Base-by-base conservation (phyloP, 2,113 vertebrate genomes). In the Romanogobio albipinnatus region DNA sequence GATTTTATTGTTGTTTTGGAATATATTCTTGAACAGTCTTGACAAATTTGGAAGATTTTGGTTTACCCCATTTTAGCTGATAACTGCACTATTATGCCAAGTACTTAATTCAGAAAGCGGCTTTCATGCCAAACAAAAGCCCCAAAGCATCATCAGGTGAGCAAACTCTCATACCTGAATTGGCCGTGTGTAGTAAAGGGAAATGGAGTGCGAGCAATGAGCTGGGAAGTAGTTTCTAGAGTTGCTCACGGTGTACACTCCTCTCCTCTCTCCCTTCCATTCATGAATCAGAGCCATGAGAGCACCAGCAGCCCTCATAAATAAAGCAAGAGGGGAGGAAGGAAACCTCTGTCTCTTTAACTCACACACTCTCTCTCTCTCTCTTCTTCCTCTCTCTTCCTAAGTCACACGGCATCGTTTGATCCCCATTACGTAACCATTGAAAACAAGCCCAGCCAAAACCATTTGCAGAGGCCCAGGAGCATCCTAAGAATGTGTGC, bases 271-370 rank as follows among this genome's bases (percentile, higher is more conserved):
- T 93, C 91, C 90, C 76, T 90, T 93, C 91, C 92, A 94, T 95
- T 94, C 92, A 95, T 94, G 93, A 94, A 94, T 94, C 92, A 93
- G 91, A 88, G 89, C 91, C 90, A 86, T 89, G 89, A 92, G 89
- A 92, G 92, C 92, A 92, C 90, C 92, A 90, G 86, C 89, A 90
- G 90, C 90, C 85, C 90, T 94, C 90, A 94, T 95, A 93, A 94
- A 95, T 95, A 94, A 95, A 88, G 90, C 92, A 94, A 86, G 86
- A 92, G 85, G 89, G 89, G 90, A 86, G 71, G n/a, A 59, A 71
- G 66, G 66, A 71, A 82, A 43, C 80, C 80, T 61, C 76, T 82
- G 62, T 53, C 49, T 82, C 62, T 47, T 64, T 66, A n/a, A 51
- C 62, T 36, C 29, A 1, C 75, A 11, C 70, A 62, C 83, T 51